Conservation (phyloP, 2,113 vertebrate genomes). For the Excalfactoria chinensis region DNA sequence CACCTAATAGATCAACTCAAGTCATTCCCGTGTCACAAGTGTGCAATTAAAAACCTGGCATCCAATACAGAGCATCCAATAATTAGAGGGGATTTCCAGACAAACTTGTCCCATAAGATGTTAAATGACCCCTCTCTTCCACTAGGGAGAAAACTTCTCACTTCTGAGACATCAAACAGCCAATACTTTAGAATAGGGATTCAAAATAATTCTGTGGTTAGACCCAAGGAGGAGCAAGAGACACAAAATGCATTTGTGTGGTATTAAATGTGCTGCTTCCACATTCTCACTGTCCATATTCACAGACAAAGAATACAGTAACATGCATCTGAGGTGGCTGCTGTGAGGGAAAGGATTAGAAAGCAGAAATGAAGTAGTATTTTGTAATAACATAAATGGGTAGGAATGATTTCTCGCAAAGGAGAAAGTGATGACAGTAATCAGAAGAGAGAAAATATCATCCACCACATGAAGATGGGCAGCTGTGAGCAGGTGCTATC, state of each 20-base stretch:
- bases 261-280: background rate
- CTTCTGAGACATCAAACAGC: background rate
- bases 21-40: background rate
- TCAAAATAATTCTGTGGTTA: background rate
- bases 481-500: background rate
- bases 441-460: background rate
- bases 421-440: background rate
- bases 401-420: background rate
- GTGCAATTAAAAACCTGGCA: background rate
- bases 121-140: background rate
- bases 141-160: background rate
- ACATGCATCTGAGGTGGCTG: background rate
- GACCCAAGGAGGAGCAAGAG: background rate
- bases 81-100: background rate
- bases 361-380: background rate
- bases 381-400: background rate
- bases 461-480: accelerated
- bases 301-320: background rate
- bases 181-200: background rate
- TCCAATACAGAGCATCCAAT: background rate
- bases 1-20: background rate
- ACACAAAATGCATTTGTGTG: background rate
- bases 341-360: background rate
- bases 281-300: background rate
- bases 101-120: background rate